Base-by-base conservation (phyloP, 2,113 vertebrate genomes). In the Xiphophorus hellerii region DNA sequence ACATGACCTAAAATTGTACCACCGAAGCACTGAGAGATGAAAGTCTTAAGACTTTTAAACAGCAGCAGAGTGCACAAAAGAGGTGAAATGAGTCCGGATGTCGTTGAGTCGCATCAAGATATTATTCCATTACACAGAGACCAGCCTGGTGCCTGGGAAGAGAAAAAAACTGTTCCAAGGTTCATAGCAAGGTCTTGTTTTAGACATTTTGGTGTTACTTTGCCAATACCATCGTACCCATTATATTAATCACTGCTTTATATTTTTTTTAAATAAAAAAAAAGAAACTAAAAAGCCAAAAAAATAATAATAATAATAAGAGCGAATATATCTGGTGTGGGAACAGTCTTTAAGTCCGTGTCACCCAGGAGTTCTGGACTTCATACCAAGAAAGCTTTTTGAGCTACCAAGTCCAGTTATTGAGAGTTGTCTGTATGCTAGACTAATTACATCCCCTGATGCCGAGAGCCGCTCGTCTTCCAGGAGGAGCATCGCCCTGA, bases 1-100 rank as follows among this genome's bases (percentile, higher is more conserved):
- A 89, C 89, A 87, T 90, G 82, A 88, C 87, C 89, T 88, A 87
- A 88, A 92, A 91, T 84, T 90, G 61, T 73, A 28, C 33, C 54
- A 31, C 71, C 76, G 42, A 80, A 80, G 81, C 75, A 80, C n/a
- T 2, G 37, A 80, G 37, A 80, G 70, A 86, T 77, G 68, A 73
- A 87, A 88, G 79, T 79, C 81, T 86, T 60, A 33, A 69, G 63
- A 80, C 39, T 74, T 69, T 76, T 87, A 81, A 88, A 82, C 58
- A 86, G 80, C 65, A 51, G 63, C 74, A 68, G 31, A 66, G 74
- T 67, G 33, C 30, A 8, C 48, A 73, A n/a, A 62, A 3, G 35
- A 73, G 17, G 3, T 5, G 67, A 37, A 74, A 66, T 30, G 44
- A 75, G 60, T 66, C 15, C 28, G 3, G 8, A 29, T 13, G 22